Evolutionary conservation across 1,140 invertebrate species (phyloP).

Genomic region (Drosophila miranda): DNA sequence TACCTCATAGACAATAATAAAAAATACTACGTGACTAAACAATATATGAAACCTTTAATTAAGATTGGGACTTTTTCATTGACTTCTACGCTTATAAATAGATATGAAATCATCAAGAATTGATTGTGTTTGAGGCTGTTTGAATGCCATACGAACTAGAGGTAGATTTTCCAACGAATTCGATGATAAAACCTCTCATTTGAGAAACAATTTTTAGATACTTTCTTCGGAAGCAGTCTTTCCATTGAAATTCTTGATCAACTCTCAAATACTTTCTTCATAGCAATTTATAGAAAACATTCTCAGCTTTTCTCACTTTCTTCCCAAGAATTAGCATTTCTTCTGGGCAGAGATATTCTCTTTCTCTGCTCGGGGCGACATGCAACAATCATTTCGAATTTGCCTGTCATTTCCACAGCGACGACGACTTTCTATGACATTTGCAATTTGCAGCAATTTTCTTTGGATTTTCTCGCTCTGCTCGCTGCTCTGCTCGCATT

Average conservation of each 20-base stretch:
- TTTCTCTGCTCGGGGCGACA: constrained; percentile 3
- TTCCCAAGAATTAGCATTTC: no score
- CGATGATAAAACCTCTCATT: no score
- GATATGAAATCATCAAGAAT: constrained; percentile 20
- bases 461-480: constrained; percentile 3
- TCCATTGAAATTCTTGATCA: no score
- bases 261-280: no score
- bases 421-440: constrained; percentile 43
- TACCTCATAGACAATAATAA: constrained; percentile 21
- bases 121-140: not conserved
- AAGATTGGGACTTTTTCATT: not conserved
- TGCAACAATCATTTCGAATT: constrained; percentile 44
- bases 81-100: constrained; percentile 20
- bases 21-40: constrained; percentile 2
- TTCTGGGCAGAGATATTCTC: not conserved
- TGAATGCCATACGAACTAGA: not conserved
- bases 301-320: no score
- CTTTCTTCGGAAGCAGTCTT: no score
- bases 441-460: constrained; percentile 38
- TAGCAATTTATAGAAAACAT: no score
- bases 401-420: constrained; percentile 22
- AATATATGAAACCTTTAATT: constrained; percentile 14
- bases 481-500: constrained; percentile 4
- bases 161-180: not conserved
- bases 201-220: no score